Conservation (phyloP, 2,888 invertebrate genomes). For the Trissolcus japonicus region DNA sequence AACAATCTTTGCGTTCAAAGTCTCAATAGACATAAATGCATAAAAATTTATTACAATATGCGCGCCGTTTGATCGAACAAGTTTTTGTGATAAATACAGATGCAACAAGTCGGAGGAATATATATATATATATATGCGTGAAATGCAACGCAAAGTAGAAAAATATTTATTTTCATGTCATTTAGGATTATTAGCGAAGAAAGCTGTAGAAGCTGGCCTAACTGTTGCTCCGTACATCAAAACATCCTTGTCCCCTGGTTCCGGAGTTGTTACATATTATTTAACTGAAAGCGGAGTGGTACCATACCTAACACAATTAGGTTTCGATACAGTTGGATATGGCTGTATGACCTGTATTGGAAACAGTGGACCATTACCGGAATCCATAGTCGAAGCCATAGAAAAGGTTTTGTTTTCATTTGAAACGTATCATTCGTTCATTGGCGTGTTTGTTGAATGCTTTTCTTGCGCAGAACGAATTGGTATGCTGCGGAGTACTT, state of each 20-base stretch:
- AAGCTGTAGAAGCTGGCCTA: constrained; percentile 94
- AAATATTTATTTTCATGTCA: not conserved
- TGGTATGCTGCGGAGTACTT: constrained; percentile 96
- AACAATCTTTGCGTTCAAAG: too few relatives aligned
- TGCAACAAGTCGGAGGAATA: too few relatives aligned
- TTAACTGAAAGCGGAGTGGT: constrained; percentile 93
- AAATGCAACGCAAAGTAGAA: too few relatives aligned
- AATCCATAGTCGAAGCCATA: constrained; percentile 75
- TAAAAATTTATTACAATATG: too few relatives aligned
- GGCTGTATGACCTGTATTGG: constrained; percentile 99
- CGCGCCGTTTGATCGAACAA: too few relatives aligned
- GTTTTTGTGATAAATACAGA: too few relatives aligned
- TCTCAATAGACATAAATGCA: too few relatives aligned
- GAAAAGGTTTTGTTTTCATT: constrained; percentile 64
- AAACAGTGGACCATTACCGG: constrained; percentile 96
- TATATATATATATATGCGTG: too few relatives aligned
- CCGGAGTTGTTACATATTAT: constrained; percentile 95
- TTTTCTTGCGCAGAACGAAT: constrained; percentile 82
- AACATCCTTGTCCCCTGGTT: constrained; percentile 97
- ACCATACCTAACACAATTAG: constrained; percentile 89
- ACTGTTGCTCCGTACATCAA: constrained; percentile 95
- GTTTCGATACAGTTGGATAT: constrained; percentile 97
- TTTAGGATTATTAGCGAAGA: constrained; percentile 89
- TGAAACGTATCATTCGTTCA: too few relatives aligned
- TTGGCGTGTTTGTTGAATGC: not conserved